These are phyloP conservation scores for Henicopernis longicauda DNA, from an alignment of 2,113 vertebrate genomes.

Conservation along the genomic window DNA sequence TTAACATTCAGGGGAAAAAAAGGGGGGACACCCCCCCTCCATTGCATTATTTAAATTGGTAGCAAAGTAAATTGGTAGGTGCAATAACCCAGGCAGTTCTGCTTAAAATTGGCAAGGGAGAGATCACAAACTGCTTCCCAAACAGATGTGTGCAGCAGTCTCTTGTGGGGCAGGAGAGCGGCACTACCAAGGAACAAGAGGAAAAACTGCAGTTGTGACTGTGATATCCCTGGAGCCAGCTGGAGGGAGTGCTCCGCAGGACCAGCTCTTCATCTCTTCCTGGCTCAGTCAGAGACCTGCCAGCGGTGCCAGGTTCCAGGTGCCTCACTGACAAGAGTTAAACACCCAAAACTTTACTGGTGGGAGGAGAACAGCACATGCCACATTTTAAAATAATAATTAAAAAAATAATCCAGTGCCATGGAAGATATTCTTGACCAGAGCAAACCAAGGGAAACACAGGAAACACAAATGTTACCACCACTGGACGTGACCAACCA, in stretches of 20 bases:
- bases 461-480: not conserved
- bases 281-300: not conserved
- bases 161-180: not conserved
- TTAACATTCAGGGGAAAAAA: not conserved
- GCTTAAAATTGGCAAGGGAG: not conserved
- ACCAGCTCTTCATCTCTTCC: not conserved
- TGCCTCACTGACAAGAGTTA: not conserved
- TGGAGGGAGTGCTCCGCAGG: not conserved
- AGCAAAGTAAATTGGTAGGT: not conserved
- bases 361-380: not conserved
- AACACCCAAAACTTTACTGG: not conserved
- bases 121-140: not conserved
- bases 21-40: too few species aligned
- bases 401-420: not conserved
- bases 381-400: not conserved
- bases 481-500: accelerated
- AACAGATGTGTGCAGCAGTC: accelerated
- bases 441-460: not conserved
- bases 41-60: not conserved
- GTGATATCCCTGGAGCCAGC: not conserved
- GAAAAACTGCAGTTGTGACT: accelerated
- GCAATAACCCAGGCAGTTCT: not conserved
- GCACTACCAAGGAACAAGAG: not conserved
- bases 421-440: not conserved
- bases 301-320: not conserved